Base-by-base conservation (phyloP, 1,140 invertebrate genomes). In the Lordiphosa clarofinis region DNA sequence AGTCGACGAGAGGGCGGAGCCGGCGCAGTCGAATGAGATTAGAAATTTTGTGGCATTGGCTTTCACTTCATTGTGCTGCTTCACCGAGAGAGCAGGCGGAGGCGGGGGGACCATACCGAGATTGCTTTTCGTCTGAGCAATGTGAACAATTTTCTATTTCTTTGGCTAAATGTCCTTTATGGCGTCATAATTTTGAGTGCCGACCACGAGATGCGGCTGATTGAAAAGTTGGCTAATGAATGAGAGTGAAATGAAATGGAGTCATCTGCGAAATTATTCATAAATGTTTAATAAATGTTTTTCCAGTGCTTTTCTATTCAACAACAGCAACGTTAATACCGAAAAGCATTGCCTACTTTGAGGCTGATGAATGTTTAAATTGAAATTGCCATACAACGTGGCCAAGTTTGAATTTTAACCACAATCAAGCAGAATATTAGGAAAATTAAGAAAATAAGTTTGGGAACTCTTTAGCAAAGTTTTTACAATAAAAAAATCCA, bases 1-100 rank as follows among this genome's bases (percentile, higher is more conserved):
- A 81, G 75, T 70, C 53, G 8, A 1, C 35, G 33, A n/a, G 31
- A 33, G 39, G 39, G 11, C 19, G 42, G 54, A 37, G 47, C 15
- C 15, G 11, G 50, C 55, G 38, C 24, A 31, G 28, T 31, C 28
- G 53, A 48, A 76, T 48, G 67, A 82, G 76, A 81, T 81, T 84
- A 84, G 76, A 69, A 65, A 71, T 82, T 63, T 69, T 63, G 78
- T 75, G 76, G 76, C 72, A 69, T 76, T 63, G 40, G 76, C 72
- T 72, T 73, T 76, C 68, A 76, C 73, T 76, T 72, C 73, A 76
- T 72, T 65, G 60, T 69, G 50, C 60, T 69, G 50, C 60, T 38
- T 33, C 49, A 24, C 28, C 13, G n/a, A 7, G n/a, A 8, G 19
- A 46, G 15, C 15, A 13, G 15, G 40, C n/a, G 38, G 37, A 12